These are phyloP conservation scores for Gopherus evgoodei DNA, from an alignment of 2,113 vertebrate genomes.

Conservation along the genomic window DNA sequence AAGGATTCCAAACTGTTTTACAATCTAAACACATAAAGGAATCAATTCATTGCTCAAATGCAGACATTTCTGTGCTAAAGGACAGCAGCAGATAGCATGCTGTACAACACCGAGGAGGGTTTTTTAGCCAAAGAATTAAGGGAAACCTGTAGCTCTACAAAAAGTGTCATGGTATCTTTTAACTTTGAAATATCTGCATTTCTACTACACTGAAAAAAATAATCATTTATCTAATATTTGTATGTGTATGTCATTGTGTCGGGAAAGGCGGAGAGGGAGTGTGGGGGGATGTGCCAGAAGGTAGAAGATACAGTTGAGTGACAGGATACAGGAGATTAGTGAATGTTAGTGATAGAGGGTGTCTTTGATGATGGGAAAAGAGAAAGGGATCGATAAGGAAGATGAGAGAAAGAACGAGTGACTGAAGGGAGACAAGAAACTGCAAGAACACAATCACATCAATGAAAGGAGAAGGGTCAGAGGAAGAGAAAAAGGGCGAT, in stretches of 20 bases:
- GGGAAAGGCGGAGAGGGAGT: not conserved
- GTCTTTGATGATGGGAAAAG: not conserved
- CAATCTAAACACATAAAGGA: not conserved
- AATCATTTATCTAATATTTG: not conserved
- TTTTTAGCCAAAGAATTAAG: not conserved
- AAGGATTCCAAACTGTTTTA: not conserved
- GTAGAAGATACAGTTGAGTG: not conserved
- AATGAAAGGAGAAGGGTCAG: not conserved
- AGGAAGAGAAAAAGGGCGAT: not conserved
- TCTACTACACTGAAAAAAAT: not conserved
- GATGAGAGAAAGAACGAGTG: not conserved
- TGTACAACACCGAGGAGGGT: not conserved
- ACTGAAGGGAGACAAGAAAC: not conserved
- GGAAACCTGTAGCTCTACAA: not conserved
- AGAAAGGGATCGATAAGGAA: not conserved
- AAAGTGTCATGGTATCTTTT: not conserved
- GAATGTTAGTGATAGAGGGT: not conserved
- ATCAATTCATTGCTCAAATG: not conserved
- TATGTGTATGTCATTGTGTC: not conserved
- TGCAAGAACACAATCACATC: not conserved
- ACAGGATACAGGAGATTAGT: not conserved
- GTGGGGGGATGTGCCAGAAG: not conserved
- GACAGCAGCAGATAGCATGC: not conserved
- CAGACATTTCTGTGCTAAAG: not conserved
- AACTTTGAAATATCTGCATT: slow-evolving; percentile 15